phyloP scores from a whole-genome alignment of 2,888 invertebrate species.

The Sminthurinus aureus region DNA sequence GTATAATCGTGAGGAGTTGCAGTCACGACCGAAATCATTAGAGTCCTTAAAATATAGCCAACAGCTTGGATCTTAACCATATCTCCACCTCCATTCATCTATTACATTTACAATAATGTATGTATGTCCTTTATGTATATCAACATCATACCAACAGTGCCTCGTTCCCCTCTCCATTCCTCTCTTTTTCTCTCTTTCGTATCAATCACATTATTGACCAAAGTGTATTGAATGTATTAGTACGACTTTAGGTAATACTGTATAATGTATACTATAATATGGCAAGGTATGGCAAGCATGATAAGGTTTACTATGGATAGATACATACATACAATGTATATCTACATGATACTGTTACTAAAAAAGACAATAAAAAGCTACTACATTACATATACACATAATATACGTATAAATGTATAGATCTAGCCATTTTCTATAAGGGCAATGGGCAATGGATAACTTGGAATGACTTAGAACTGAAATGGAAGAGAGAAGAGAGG shows the following conservation, averaged over 20 bases:
- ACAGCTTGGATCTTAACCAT: conserved; percentile 23
- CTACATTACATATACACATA: not conserved
- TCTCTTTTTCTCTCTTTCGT: not conserved
- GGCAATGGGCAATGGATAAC: not conserved
- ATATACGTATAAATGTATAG: no score
- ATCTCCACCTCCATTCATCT: conserved; percentile 25
- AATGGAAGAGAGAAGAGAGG: not conserved
- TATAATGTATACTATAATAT: not conserved
- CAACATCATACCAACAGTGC: not conserved
- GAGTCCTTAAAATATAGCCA: conserved; percentile 51
- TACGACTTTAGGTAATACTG: not conserved
- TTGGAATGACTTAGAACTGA: no score
- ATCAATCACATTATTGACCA: not conserved
- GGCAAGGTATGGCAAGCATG: not conserved
- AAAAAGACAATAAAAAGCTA: not conserved
- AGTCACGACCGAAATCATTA: conserved; percentile 53
- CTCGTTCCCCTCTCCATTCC: not conserved
- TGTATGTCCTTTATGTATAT: not conserved
- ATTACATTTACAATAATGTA: not conserved
- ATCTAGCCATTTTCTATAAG: not conserved
- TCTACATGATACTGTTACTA: no score
- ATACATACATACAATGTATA: no score
- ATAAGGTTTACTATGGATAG: not conserved
- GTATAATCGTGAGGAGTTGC: conserved; percentile 49
- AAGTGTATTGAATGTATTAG: not conserved